Percentiles rank a stretch among this genome's conserved stretches.
phyloP scores from a whole-genome alignment of 1,140 invertebrate genomes.

The Drosophila sulfurigaster region DNA sequence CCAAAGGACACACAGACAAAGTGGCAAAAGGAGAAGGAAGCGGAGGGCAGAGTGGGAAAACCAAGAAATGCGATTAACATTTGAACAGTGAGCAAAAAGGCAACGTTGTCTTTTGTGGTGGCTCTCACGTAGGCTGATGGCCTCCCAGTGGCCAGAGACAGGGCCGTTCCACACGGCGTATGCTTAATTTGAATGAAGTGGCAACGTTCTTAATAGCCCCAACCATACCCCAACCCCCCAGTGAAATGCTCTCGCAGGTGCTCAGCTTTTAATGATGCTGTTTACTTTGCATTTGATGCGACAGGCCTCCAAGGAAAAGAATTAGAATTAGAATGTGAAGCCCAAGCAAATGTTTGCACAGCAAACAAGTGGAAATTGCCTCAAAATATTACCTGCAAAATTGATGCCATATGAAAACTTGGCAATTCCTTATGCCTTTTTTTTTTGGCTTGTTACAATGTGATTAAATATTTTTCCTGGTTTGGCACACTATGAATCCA shows the following conservation, averaged over 20 bases:
- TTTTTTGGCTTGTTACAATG: not conserved
- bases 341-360: constrained; percentile 34
- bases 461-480: constrained; percentile 8
- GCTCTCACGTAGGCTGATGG: constrained; percentile 49
- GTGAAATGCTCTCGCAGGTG: constrained; percentile 6
- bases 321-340: constrained; percentile 39
- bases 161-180: constrained; percentile 53
- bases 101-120: constrained; percentile 64
- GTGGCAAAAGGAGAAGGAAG: constrained; percentile 1
- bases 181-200: constrained; percentile 80
- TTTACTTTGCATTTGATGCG: constrained; percentile 70
- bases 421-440: not conserved
- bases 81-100: constrained; percentile 72
- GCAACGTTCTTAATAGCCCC: constrained; percentile 74
- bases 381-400: constrained; percentile 35
- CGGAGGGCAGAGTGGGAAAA: constrained; percentile 42
- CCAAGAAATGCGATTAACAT: constrained; percentile 81
- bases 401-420: not conserved
- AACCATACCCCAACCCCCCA: constrained; percentile 13
- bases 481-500: not conserved
- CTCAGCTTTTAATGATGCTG: constrained; percentile 61
- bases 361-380: constrained; percentile 45
- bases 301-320: constrained; percentile 23
- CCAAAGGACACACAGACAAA: constrained; percentile 42
- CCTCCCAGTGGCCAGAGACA: not conserved